Evolutionary conservation across 2,797 vertebrate genomes (phyloP), one percentile per base, ranked within the genome.

Genomic region (Falco peregrinus): DNA sequence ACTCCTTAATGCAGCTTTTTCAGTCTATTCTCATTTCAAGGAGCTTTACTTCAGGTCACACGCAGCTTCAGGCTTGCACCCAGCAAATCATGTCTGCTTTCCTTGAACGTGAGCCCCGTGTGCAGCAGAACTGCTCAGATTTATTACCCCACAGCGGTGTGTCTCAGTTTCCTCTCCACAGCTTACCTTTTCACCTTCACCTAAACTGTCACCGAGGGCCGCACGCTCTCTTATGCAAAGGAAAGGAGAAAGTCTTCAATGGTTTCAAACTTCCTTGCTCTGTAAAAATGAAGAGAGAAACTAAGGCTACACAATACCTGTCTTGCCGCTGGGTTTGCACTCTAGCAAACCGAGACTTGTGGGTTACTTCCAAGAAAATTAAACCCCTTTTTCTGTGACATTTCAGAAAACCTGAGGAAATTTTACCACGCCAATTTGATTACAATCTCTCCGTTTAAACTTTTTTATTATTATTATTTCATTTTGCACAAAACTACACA

Each of bases 61-160:
- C 0, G 0, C 24, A 33, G n/a, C 57, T 78, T 59, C 50, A 84
- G 37, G 65, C 45, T 89, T 13, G 50, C 81, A 90, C 70, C 57
- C 61, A 87, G 84, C 84, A 92, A 84, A 89, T 82, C 65, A 78
- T 3, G 8, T 14, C 61, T 50, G 68, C 61, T 71, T 29, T 78
- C 71, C 54, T 7, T 25, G 61, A 45, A 22, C 0, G 1, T 5
- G 54, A 26, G 69, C 83, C 20, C 25, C 45, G 28, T 0, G 1
- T 12, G 16, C 37, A 73, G 65, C 50, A 47, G 47, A 68, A 45
- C 50, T 13, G 13, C 65, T 68, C 1, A 2, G 48, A 82, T 71
- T 89, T 81, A 68, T 78, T 39, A 25, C 16, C n/a, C 31, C 26
- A 3, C 1, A 18, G 57, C 0, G 0, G 7, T 3, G 6, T 24